Base-by-base conservation (phyloP, 2,888 invertebrate genomes). In the Schizotus pectinicornis region DNA sequence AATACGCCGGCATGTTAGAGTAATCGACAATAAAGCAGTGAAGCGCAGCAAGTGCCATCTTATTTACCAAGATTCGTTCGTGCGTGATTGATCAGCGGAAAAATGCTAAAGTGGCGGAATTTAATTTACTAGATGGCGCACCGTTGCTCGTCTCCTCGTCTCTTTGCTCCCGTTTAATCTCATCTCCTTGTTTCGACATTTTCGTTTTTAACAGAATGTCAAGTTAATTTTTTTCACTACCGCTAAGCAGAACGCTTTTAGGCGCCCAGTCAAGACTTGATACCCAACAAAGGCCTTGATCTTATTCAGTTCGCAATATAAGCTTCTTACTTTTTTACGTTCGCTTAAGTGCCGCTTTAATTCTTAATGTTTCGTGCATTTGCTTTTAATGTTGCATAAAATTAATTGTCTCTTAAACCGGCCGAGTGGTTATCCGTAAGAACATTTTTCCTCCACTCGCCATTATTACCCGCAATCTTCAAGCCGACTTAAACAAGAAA, bases 71-170 rank as follows among this genome's bases (percentile, higher is more conserved):
- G 62, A 62, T 63, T 59, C 58, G 46, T 60, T 62, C 53, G 56
- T 43, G 61, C 60, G 62, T 65, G 67, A 66, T 67, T 67, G 63
- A 66, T 67, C 63, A 64, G 61, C 65, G 67, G 59, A 66, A 66
- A 66, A 69, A 59, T 64, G 65, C 59, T 57, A 47, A 60, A 64
- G 60, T 64, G 61, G 63, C 65, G 61, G 62, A 69, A 67, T 67
- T 71, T 68, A 68, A 69, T 69, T 69, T 65, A 61, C 52, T 56
- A 62, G 63, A 66, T 66, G 62, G 62, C 57, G 62, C 47, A 62
- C 34, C 31, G 47, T 31, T 14, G 34, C 38, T 31, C 45, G 42
- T 45, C 42, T 14, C 42, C 8, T 42, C 12, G 6, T n/a, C 14
- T 14, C 39, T 9, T 9, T 32, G 33, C 48, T 47, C 51, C 36